Evolutionary conservation across 2,888 invertebrate genomes (phyloP).

Genomic region (Patella depressa): DNA sequence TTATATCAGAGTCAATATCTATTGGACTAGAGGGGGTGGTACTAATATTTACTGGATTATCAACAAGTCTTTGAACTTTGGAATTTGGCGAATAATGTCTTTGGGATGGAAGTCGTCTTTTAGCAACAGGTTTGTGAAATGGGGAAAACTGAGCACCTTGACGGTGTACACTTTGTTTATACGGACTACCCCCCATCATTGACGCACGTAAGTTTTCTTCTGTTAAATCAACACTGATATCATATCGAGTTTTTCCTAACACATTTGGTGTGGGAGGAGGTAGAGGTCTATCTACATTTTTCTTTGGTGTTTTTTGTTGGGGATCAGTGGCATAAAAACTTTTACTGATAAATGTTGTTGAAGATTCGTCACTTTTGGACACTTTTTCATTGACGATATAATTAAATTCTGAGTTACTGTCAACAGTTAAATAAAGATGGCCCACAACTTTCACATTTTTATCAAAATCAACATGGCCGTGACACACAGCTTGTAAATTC

Average conservation of each 20-base stretch:
- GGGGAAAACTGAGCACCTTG: not conserved
- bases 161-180: too few species aligned
- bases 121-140: not conserved
- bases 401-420: conserved; percentile 1
- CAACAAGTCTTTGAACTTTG: not conserved
- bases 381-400: conserved; percentile 7
- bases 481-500: conserved; percentile 3
- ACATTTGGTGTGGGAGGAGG: not conserved
- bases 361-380: conserved; percentile 2
- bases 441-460: conserved; percentile 6
- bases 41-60: not conserved
- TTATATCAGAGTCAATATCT: not conserved
- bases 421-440: not conserved
- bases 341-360: conserved; percentile 11
- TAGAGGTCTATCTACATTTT: not conserved
- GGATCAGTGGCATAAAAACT: conserved; percentile 10
- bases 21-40: not conserved
- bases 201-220: not conserved
- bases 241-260: not conserved
- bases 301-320: not conserved
- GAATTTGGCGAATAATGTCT: not conserved
- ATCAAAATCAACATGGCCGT: not conserved
- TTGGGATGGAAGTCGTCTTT: not conserved
- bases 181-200: not conserved
- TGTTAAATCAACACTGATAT: not conserved